Base-by-base conservation (phyloP, 2,888 invertebrate species). In the Nomada hirtipes region DNA sequence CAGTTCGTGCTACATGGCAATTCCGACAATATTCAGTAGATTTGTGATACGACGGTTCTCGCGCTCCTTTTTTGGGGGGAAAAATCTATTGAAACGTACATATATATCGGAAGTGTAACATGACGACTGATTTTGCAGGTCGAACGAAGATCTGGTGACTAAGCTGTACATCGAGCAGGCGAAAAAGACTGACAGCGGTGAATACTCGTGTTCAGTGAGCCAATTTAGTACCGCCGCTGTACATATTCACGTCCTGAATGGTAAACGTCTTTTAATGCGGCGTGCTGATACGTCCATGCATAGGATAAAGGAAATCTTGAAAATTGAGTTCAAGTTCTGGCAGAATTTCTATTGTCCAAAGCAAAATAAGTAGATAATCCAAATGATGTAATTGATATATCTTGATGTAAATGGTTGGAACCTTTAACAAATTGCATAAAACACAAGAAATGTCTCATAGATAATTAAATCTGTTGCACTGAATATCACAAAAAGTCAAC, bases 241-340 rank as follows among this genome's bases (percentile, higher is more conserved):
- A 74, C 95, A 96, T 91, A 96, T 96, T 75, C 96, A 96, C 90
- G 96, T 96, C 75, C 94, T 96, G 83, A 96, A 96, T 92, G 96
- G 96, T 96, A 94, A 95, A 18, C 36, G 50, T 18, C 52, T n/a
- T 44, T 57, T 60, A n/a, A 10, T 15, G 15, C 3, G 47, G n/a
- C 13, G 13, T n/a, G 29, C 4, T 4, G 44, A 47, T 44, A 42
- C 4, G 20, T 0, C 11, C 20, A 11, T 44, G 3, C 18, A 4
- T 9, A 13, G 13, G 44, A 23, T 11, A 9, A 18, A 2, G 11
- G 20, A 50, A 23, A 52, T 36, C 53, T 20, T 20, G 7, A 2
- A 13, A 23, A 13, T 26, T 44, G 2, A 20, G 4, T 20, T 55
- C 7, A 18, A 55, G 20, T 42, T 10, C 0, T 4, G 36, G 36